Evolutionary conservation across 53 echinoderm and acorn worm genomes (phyloP).

Genomic region (Echinometra lucunter): DNA sequence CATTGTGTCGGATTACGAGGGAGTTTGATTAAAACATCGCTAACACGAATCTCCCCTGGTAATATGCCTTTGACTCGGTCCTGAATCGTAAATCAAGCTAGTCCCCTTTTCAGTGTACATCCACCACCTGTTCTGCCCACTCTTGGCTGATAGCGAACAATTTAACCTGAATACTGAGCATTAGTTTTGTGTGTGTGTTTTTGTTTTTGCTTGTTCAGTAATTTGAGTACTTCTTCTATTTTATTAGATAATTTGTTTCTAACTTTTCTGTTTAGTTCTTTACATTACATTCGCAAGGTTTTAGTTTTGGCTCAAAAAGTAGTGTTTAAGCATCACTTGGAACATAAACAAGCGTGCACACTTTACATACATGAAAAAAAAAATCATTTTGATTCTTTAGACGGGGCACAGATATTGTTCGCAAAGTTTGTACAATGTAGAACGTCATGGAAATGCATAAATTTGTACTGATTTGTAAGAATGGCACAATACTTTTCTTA

Average conservation of each 20-base stretch:
- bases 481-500: too few species aligned
- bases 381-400: too few species aligned
- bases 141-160: background rate
- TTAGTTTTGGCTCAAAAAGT: too few species aligned
- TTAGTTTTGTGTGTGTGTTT: background rate
- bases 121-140: conserved; percentile 31
- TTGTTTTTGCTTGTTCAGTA: background rate
- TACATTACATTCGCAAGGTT: too few species aligned
- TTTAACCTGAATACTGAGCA: background rate
- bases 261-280: background rate
- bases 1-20: conserved; percentile 59
- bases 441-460: too few species aligned
- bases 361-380: too few species aligned
- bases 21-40: conserved; percentile 68
- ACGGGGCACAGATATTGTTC: too few species aligned
- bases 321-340: too few species aligned
- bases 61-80: conserved; percentile 45
- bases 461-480: too few species aligned
- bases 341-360: too few species aligned
- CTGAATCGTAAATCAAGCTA: conserved; percentile 20
- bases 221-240: background rate
- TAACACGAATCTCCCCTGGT: conserved; percentile 53
- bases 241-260: background rate
- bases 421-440: too few species aligned
- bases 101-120: conserved; percentile 10